Evolutionary conservation across 2,888 invertebrate species (phyloP).

Genomic region (Ichneumoninae sp.): DNA sequence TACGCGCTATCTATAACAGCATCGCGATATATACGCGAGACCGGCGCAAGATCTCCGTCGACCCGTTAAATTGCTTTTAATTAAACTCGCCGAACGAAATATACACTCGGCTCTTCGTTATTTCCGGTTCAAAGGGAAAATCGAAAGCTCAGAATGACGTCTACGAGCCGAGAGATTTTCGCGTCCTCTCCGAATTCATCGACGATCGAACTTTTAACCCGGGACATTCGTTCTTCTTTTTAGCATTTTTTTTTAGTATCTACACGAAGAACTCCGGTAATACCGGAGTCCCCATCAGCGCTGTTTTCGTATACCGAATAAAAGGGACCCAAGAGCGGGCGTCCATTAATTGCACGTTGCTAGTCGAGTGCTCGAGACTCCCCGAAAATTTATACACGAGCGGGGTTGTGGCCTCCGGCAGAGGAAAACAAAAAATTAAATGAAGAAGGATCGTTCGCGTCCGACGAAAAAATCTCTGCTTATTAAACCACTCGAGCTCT

Average conservation of each 20-base stretch:
- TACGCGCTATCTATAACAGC: slow-evolving; percentile 11
- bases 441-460: slow-evolving; percentile 18
- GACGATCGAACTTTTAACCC: slow-evolving; percentile 38
- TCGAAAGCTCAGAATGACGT: background rate
- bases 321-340: slow-evolving; percentile 33
- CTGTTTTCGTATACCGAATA: slow-evolving; percentile 11
- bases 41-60: slow-evolving; percentile 28
- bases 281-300: slow-evolving; percentile 5
- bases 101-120: slow-evolving; percentile 3
- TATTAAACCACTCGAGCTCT: slow-evolving; percentile 22
- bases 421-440: slow-evolving; percentile 23
- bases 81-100: slow-evolving; percentile 39
- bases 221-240: slow-evolving; percentile 1
- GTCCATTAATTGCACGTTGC: slow-evolving; percentile 59
- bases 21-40: background rate
- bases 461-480: slow-evolving; percentile 37
- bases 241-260: background rate
- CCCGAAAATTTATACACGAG: slow-evolving; percentile 59
- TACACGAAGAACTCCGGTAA: slow-evolving; percentile 4
- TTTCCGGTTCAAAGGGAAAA: background rate
- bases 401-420: slow-evolving; percentile 1
- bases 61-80: slow-evolving; percentile 51
- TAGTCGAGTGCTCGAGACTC: slow-evolving; percentile 28
- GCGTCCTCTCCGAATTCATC: slow-evolving; percentile 18
- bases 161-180: slow-evolving; percentile 12